Conservation (phyloP, 2,797 vertebrate species). For the Sandelia bainsii region DNA sequence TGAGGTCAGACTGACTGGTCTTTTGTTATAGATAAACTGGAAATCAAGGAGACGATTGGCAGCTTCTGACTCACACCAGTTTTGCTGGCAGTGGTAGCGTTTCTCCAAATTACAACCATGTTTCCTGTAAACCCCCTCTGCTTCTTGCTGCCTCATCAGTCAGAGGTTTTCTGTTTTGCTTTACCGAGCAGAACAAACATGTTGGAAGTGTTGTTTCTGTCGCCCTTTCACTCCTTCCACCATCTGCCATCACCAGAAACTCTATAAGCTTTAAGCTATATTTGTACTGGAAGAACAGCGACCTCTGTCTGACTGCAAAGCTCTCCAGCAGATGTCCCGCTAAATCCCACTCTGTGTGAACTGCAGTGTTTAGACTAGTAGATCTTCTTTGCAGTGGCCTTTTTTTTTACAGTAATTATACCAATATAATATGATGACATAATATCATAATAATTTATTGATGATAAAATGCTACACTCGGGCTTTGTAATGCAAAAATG, state of each 20-base stretch:
- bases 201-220: constrained; percentile 63
- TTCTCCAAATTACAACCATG: constrained; percentile 47
- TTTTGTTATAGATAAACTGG: constrained; percentile 51
- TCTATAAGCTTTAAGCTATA: constrained; percentile 16
- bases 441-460: constrained; percentile 61
- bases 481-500: constrained; percentile 62
- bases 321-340: constrained; percentile 32
- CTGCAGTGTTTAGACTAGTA: constrained; percentile 12
- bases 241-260: constrained; percentile 59
- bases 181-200: constrained; percentile 61
- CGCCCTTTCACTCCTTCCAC: constrained; percentile 59
- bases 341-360: constrained; percentile 18
- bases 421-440: constrained; percentile 50
- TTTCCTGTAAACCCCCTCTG: constrained; percentile 46
- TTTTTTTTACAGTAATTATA: constrained; percentile 48
- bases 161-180: constrained; percentile 63
- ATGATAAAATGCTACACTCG: constrained; percentile 43
- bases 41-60: constrained; percentile 38
- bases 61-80: constrained; percentile 50
- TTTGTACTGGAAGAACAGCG: constrained; percentile 38
- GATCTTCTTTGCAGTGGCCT: constrained; percentile 18
- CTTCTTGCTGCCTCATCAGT: constrained; percentile 59
- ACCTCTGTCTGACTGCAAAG: constrained; percentile 49
- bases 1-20: constrained; percentile 51
- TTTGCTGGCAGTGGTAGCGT: constrained; percentile 37